Base-by-base conservation (phyloP, 2,888 invertebrate genomes). In the Cylindroiulus punctatus region DNA sequence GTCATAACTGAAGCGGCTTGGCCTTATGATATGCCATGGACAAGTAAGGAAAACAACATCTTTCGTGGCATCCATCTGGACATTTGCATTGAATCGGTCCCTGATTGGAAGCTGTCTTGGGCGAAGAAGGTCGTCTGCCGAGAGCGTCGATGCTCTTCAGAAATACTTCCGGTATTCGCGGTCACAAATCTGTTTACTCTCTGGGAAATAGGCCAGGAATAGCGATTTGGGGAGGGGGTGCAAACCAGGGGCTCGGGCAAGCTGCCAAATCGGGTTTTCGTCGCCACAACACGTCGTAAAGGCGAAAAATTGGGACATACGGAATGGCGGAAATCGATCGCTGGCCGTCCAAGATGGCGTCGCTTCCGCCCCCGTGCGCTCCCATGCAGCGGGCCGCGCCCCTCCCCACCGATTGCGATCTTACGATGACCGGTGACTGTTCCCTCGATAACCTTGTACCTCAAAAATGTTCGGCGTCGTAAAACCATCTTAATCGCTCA, bases 361-460 rank as follows among this genome's bases (percentile, higher is more conserved):
- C 30, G 32, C 76, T 76, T 76, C 76, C 76, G 76, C 76, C 76
- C 22, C 57, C 57, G 26, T 8, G 76, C 30, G 22, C 22, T 65
- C 19, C n/a, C 52, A 17, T n/a, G 52, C 30, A 76, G 76, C 17
- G 30, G 76, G 30, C 76, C 76, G 12, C 76, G 17, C 76, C 76
- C 76, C 26, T 76, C 76, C 76, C 30, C 76, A 1, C 3, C 76
- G 57, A 65, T 65, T 65, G 22, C 57, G 30, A 76, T 83, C 44
- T 83, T 22, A 40, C 83, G 83, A 83, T 83, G 83, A 83, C 83
- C 83, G 42, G 40, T 83, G 44, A 83, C 83, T 83, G 44, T 83
- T 83, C 44, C 40, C 42, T 83, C 44, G 83, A 83, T 83, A 83
- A 83, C 83, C 83, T 83, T 83, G 83, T 83, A 83, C 83, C 26